A percentile compares a stretch with the other conserved stretches of the same genome.
phyloP scores from a whole-genome alignment of 2,113 vertebrate species.

The Gymnorhina tibicen region DNA sequence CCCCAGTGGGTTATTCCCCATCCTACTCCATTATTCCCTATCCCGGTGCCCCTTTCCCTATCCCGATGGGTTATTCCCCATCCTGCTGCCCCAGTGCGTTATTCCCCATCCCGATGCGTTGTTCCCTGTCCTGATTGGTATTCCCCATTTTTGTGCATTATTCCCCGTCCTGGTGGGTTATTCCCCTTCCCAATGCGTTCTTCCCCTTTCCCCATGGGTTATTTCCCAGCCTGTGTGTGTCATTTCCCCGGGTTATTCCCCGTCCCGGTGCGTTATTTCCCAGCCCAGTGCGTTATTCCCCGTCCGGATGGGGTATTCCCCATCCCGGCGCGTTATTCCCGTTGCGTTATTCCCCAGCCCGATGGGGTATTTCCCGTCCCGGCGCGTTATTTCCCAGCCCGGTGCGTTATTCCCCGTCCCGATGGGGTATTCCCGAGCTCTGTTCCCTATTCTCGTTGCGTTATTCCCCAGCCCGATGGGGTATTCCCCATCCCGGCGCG shows the following conservation, averaged over 20 bases:
- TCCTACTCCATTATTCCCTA: rapidly evolving
- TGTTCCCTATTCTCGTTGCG: no score
- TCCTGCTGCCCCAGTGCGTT: background rate
- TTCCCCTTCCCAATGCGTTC: background rate
- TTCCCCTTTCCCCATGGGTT: background rate
- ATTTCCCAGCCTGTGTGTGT: background rate
- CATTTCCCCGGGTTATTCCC: background rate
- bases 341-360: background rate
- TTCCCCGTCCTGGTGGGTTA: background rate
- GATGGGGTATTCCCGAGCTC: no score
- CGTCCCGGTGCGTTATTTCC: background rate
- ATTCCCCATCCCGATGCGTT: background rate
- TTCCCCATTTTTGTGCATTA: background rate
- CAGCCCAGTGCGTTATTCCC: background rate
- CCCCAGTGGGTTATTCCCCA: no score
- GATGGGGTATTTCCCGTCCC: background rate
- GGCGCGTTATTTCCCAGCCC: background rate
- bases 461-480: background rate
- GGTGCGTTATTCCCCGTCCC: background rate
- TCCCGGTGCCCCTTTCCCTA: background rate
- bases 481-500: no score
- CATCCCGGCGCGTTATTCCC: background rate
- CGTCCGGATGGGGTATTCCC: rapidly evolving
- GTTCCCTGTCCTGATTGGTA: background rate
- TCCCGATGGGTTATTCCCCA: background rate